These are phyloP conservation scores for Aricia agestis DNA, from an alignment of 1,140 invertebrate genomes.

Conservation along the genomic window DNA sequence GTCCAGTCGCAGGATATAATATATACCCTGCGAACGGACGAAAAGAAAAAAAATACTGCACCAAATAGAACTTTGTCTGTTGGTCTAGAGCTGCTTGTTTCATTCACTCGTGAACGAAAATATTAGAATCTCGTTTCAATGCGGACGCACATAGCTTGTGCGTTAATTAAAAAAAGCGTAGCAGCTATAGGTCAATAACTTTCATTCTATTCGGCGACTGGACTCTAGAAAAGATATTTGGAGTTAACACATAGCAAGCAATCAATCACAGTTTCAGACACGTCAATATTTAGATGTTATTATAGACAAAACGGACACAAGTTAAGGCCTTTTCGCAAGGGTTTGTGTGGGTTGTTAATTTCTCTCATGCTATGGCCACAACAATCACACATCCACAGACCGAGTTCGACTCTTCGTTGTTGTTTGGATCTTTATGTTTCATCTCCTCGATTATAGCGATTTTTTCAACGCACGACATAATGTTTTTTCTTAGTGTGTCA, in stretches of 20 bases:
- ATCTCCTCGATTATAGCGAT: constrained; percentile 63
- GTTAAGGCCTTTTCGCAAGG: constrained; percentile 26
- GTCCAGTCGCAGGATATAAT: no score
- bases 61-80: no score
- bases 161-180: background rate
- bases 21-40: no score
- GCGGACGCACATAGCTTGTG: no score
- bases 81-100: no score
- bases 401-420: constrained; percentile 53
- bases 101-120: no score
- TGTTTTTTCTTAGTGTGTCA: constrained; percentile 62
- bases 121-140: no score
- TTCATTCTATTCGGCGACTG: background rate
- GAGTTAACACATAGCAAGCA: constrained; percentile 14
- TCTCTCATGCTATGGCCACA: constrained; percentile 40
- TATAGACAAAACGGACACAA: background rate
- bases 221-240: background rate
- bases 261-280: constrained; percentile 4
- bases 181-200: no score
- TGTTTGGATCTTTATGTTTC: constrained; percentile 49
- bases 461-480: constrained; percentile 67
- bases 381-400: constrained; percentile 46
- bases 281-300: constrained; percentile 2
- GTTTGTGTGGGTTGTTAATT: constrained; percentile 30
- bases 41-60: no score